Percentiles rank a stretch among this genome's conserved stretches.
Evolutionary conservation across 2,113 vertebrate species (phyloP).

Genomic region (Chamaetylas fuelleborni): DNA sequence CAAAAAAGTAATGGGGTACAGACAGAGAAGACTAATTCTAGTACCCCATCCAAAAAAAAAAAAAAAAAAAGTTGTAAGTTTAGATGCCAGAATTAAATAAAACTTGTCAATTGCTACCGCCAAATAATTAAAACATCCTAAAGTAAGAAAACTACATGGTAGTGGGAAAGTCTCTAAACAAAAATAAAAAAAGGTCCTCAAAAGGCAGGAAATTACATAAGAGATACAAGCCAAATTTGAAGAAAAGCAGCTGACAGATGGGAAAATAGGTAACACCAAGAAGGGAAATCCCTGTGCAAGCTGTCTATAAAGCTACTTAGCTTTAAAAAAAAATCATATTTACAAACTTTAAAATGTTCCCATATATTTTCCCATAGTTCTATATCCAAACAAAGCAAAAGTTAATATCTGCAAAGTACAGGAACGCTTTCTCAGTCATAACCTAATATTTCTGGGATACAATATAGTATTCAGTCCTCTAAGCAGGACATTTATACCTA

Average conservation of each 20-base stretch:
- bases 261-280: background rate
- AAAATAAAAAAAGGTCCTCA: background rate
- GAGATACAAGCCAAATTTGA: background rate
- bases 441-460: background rate
- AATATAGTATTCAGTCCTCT: background rate
- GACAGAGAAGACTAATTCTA: background rate
- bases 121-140: background rate
- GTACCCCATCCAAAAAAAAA: background rate
- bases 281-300: background rate
- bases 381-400: background rate
- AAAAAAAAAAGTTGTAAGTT: background rate
- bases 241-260: background rate
- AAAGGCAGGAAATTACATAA: background rate
- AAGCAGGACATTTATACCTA: background rate
- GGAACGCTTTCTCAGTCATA: background rate
- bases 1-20: background rate
- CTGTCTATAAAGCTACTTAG: background rate
- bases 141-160: background rate
- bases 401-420: background rate
- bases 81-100: background rate
- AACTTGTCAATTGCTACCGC: background rate
- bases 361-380: background rate
- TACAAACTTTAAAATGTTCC: background rate
- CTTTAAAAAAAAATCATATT: background rate
- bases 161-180: background rate